phyloP scores from a whole-genome alignment of 2,888 invertebrate species.

The Gymnoscelis rufifasciata region DNA sequence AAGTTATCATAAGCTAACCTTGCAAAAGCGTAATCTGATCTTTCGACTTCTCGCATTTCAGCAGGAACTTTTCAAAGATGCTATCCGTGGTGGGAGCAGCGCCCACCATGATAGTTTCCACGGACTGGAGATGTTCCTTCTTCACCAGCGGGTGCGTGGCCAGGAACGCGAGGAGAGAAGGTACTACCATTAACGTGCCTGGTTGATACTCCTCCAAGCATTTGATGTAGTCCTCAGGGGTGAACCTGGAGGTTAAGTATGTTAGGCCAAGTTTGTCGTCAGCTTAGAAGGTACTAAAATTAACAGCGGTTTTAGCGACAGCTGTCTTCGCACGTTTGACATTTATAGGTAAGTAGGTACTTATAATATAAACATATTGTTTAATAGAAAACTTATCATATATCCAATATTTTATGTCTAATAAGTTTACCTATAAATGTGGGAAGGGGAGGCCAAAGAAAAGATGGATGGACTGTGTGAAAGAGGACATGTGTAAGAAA shows the following conservation, averaged over 20 bases:
- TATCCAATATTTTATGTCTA: too few relatives aligned
- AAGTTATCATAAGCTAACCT: constrained; percentile 41
- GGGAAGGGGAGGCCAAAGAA: too few relatives aligned
- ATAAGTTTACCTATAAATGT: too few relatives aligned
- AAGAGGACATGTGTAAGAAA: too few relatives aligned
- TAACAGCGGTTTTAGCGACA: too few relatives aligned
- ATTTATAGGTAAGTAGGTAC: too few relatives aligned
- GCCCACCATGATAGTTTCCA: constrained; percentile 83
- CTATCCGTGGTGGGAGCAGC: constrained; percentile 86
- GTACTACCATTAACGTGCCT: constrained; percentile 83
- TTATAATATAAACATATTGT: too few relatives aligned
- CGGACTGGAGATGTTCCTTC: constrained; percentile 81
- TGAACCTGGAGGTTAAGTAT: constrained; percentile 79
- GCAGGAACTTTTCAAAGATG: constrained; percentile 80
- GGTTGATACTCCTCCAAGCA: constrained; percentile 81
- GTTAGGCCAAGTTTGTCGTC: too few relatives aligned
- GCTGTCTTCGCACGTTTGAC: too few relatives aligned
- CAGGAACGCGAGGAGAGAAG: constrained; percentile 86
- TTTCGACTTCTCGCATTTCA: constrained; percentile 76
- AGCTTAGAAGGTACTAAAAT: too few relatives aligned
- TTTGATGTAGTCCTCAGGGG: constrained; percentile 85
- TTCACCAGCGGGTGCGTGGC: constrained; percentile 85
- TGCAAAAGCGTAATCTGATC: constrained; percentile 69
- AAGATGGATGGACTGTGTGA: too few relatives aligned
- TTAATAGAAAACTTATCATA: too few relatives aligned